These are phyloP conservation scores for Geodia barretti DNA, from an alignment of 37 sponge, comb jelly and placozoan species.

Conservation along the genomic window DNA sequence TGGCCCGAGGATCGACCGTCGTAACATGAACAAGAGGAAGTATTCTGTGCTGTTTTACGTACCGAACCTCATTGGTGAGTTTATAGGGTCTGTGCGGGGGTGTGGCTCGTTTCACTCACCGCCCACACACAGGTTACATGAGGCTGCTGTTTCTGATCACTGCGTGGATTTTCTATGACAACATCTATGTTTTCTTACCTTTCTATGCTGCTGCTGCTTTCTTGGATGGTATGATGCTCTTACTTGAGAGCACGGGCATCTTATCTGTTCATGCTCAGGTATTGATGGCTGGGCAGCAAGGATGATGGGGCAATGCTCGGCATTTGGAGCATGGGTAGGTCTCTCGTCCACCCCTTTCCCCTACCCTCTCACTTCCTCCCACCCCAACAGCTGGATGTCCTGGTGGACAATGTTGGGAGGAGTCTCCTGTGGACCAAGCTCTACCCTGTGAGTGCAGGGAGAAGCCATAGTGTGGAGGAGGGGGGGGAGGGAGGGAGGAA, in stretches of 20 bases:
- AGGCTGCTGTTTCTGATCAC: constrained; percentile 46
- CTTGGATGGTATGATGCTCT: constrained; percentile 72
- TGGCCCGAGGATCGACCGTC: too few species aligned
- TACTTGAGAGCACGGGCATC: too few species aligned
- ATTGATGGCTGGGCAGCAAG: constrained; percentile 70
- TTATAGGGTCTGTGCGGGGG: not conserved
- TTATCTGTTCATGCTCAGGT: constrained; percentile 28
- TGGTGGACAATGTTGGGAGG: constrained; percentile 70
- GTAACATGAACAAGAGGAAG: too few species aligned
- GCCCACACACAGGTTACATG: constrained; percentile 60
- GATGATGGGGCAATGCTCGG: constrained; percentile 39
- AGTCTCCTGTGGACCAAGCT: constrained; percentile 63
- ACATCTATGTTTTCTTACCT: constrained; percentile 27
- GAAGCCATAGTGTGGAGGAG: too few species aligned
- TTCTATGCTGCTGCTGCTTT: constrained; percentile 38
- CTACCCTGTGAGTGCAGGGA: constrained; percentile 26
- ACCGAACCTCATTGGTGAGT: constrained; percentile 79
- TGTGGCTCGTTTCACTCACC: too few species aligned
- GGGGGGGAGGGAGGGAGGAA: too few species aligned
- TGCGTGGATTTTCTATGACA: constrained; percentile 55
- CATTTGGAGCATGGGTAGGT: constrained; percentile 80
- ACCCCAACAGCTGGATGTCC: constrained; percentile 69
- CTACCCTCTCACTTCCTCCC: not conserved
- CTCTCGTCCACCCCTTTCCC: not conserved
- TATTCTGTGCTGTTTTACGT: constrained; percentile 51